These are phyloP conservation scores for Actinia tenebrosa DNA, from an alignment of 64 coral and sea anemone species.

Conservation along the genomic window DNA sequence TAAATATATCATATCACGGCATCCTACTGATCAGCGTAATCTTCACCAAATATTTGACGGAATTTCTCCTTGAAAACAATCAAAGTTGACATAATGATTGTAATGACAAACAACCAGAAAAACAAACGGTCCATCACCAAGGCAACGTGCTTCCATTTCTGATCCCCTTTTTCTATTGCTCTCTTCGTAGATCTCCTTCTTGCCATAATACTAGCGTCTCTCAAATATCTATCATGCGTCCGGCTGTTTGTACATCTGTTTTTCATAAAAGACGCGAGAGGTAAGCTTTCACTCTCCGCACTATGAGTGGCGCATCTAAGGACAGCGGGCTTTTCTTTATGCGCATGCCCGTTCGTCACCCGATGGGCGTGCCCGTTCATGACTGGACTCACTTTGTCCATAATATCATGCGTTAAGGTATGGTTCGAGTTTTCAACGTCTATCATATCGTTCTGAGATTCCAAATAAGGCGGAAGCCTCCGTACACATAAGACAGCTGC, in stretches of 20 bases:
- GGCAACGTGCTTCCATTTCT: constrained; percentile 67
- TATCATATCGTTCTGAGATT: neutral
- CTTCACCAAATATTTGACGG: neutral
- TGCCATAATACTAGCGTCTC: neutral
- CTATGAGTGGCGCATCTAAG: neutral
- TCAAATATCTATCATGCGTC: neutral
- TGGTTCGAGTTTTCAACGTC: neutral
- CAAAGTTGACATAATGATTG: constrained; percentile 46
- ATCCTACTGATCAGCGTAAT: neutral
- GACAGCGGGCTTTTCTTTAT: neutral
- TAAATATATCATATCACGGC: neutral
- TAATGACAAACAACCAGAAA: constrained; percentile 69
- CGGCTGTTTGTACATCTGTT: neutral
- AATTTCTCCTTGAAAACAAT: constrained; percentile 70
- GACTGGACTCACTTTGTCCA: neutral
- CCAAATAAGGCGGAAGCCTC: constrained; percentile 16
- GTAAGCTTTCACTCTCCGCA: neutral
- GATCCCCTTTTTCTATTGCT: neutral
- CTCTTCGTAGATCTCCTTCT: neutral
- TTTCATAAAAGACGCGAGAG: neutral
- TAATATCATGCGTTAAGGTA: neutral
- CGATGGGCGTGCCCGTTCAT: neutral
- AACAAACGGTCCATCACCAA: constrained; percentile 77
- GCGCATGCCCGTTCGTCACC: constrained; percentile 11
- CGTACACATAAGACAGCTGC: constrained; percentile 51